Evolutionary conservation across 2,113 vertebrate species (phyloP), one percentile per base, ranked within the genome.

Genomic region (Fulica atra): DNA sequence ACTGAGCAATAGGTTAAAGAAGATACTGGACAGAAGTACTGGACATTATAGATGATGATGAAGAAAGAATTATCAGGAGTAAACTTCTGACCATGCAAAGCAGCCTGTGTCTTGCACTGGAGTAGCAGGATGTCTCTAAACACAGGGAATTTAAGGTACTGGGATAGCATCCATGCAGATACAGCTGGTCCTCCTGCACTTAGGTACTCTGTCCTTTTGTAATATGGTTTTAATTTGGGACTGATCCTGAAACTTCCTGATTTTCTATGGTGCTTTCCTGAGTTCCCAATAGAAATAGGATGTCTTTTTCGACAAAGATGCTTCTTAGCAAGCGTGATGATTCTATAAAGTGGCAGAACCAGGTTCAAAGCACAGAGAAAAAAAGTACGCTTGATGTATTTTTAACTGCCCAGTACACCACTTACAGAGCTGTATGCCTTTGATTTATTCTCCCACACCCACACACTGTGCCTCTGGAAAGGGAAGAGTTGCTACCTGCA

Each of bases 371-470:
- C 44, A 86, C 38, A 77, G 54, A 60, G 68, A 66, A 70, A 59
- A 85, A 56, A 69, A 73, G 60, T 8, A 69, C 13, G 25, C 31
- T 7, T 60, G 57, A 64, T 42, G 36, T 71, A 36, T 26, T 44
- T 91, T 77, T 65, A 85, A 76, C 84, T 93, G 74, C 63, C 73
- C 87, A 88, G 73, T 64, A 78, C 61, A 78, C 38, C 73, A 87
- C 87, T 91, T 46, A 54, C 44, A 57, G 78, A 65, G 20, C 0
- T 4, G 46, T 40, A n/a, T 90, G 86, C 20, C 72, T 95, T 83
- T 93, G 76, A 93, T 93, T 94, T 91, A 54, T 77, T 90, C 88
- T 95, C 80, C 86, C 94, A 96, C 82, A 93, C 88, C 83, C 88
- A 89, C 80, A 64, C 2, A 5, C 7, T 48, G 84, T 72, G 60